Conservation (phyloP, 2,888 invertebrate genomes). For the Caenorhabditis afra region DNA sequence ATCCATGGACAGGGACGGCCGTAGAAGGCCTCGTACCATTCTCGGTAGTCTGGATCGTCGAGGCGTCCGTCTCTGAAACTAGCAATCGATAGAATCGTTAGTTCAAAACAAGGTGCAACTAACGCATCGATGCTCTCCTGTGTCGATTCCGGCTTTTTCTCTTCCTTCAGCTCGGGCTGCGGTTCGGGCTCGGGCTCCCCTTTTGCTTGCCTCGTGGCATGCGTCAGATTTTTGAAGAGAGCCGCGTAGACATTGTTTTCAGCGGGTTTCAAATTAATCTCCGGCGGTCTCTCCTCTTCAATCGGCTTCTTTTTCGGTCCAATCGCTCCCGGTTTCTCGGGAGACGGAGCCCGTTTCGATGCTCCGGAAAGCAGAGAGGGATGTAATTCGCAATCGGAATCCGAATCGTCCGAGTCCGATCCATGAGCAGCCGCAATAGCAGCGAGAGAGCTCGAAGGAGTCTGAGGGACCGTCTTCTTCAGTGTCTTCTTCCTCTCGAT, state of each 20-base stretch:
- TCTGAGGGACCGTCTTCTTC: slow-evolving; percentile 14
- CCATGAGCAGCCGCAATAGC: slow-evolving; percentile 61
- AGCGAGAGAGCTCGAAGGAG: slow-evolving; percentile 47
- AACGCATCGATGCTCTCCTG: slow-evolving; percentile 13
- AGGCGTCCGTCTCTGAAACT: slow-evolving; percentile 46
- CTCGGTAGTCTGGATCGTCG: slow-evolving; percentile 60
- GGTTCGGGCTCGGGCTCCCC: slow-evolving; percentile 13
- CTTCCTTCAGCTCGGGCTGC: no score
- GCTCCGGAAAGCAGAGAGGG: slow-evolving; percentile 64
- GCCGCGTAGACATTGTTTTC: slow-evolving; percentile 74
- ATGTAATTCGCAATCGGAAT: slow-evolving; percentile 71
- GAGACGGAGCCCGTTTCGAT: slow-evolving; percentile 51
- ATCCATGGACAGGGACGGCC: slow-evolving; percentile 52
- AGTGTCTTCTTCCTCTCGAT: slow-evolving; percentile 46
- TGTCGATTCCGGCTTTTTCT: neutral
- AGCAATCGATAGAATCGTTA: neutral
- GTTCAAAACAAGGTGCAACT: neutral
- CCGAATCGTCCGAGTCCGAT: slow-evolving; percentile 60
- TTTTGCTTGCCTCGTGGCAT: slow-evolving; percentile 49
- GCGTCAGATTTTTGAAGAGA: slow-evolving; percentile 73
- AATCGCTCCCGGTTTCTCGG: slow-evolving; percentile 47
- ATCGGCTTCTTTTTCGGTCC: slow-evolving; percentile 47
- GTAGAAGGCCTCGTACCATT: slow-evolving; percentile 64
- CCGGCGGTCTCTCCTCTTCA: slow-evolving; percentile 9
- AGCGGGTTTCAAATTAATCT: neutral